Evolutionary conservation across 2,113 vertebrate species (phyloP), one percentile per base, ranked within the genome.

Genomic region (Micronycteris hirsuta): DNA sequence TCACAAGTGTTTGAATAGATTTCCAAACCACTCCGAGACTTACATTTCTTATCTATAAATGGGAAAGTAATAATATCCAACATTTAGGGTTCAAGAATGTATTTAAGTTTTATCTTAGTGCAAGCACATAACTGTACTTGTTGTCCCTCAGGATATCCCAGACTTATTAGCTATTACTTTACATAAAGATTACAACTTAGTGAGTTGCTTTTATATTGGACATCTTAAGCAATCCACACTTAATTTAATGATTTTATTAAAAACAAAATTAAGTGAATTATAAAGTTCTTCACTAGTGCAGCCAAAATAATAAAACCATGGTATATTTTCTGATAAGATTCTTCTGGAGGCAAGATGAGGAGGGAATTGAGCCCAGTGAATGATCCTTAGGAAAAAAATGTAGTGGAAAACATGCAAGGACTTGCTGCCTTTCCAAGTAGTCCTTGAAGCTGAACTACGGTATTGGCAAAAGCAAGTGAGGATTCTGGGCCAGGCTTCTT

Each of bases 321-420:
- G 26, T 74, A 12, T 94, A 61, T 93, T 84, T 95, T 33, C 7
- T 92, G 17, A 47, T 70, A 43, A 41, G 74, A 58, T 87, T 92
- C 52, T 91, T 19, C 7, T 41, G 8, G 43, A 16, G 3, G 4
- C 9, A 63, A 36, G 17, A 0, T 43, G 2, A 19, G 7, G 7
- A 67, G n/a, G 1, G 22, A 92, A 24, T 16, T 86, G 31, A 93
- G n/a, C 4, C 33, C 14, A 36, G 14, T 36, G 38, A 26, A 43
- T 4, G 11, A 4, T 84, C 4, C 36, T 77, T 70, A 86, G n/a
- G 38, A 77, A 24, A 76, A 73, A n/a, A 74, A 76, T 14, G 10
- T 8, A 7, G 81, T 1, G 13, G 16, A 95, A 73, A 36, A 0
- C 26, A 12, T 31, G 10, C 24, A 67, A 3, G 47, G 7, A 43